These are phyloP conservation scores for Diadophis punctatus DNA, from an alignment of 2,113 vertebrate genomes.

Conservation along the genomic window DNA sequence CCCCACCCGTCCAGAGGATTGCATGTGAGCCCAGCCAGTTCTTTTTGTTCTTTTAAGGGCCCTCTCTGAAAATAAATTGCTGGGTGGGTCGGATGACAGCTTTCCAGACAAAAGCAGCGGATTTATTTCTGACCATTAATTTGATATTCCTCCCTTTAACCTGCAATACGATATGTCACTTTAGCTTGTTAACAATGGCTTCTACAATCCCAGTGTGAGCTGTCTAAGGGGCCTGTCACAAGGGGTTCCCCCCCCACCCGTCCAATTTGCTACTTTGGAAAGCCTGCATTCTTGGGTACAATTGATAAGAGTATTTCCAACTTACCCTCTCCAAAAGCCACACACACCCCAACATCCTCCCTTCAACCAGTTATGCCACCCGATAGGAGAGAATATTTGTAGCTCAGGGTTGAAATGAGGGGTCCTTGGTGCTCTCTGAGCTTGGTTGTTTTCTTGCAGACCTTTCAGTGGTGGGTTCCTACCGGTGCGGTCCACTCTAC, in stretches of 20 bases:
- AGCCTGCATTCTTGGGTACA: slow-evolving; percentile 49
- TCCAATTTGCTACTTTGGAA: slow-evolving; percentile 44
- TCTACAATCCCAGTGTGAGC: slow-evolving; percentile 42
- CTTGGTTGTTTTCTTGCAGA: neutral
- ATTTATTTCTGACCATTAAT: slow-evolving; percentile 69
- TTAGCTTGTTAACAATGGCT: slow-evolving; percentile 58
- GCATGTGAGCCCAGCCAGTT: slow-evolving; percentile 13
- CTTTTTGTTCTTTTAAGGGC: slow-evolving; percentile 8
- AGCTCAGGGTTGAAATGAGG: neutral
- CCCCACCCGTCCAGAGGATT: slow-evolving; percentile 33
- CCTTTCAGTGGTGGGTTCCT: no score
- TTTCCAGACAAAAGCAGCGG: slow-evolving; percentile 66
- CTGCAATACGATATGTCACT: slow-evolving; percentile 67
- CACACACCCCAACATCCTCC: neutral
- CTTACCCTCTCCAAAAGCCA: neutral
- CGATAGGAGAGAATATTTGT: neutral
- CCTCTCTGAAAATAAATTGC: slow-evolving; percentile 61
- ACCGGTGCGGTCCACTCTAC: no score
- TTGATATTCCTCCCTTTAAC: slow-evolving; percentile 67
- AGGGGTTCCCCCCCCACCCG: slow-evolving; percentile 27
- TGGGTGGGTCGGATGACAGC: slow-evolving; percentile 49
- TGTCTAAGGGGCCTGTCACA: slow-evolving; percentile 43
- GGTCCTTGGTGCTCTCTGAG: neutral
- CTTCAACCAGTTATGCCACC: slow-evolving; percentile 23
- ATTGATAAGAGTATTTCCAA: slow-evolving; percentile 34